Evolutionary conservation across 1,140 invertebrate genomes (phyloP), one percentile per base, ranked within the genome.

Genomic region (Drosophila cardini): DNA sequence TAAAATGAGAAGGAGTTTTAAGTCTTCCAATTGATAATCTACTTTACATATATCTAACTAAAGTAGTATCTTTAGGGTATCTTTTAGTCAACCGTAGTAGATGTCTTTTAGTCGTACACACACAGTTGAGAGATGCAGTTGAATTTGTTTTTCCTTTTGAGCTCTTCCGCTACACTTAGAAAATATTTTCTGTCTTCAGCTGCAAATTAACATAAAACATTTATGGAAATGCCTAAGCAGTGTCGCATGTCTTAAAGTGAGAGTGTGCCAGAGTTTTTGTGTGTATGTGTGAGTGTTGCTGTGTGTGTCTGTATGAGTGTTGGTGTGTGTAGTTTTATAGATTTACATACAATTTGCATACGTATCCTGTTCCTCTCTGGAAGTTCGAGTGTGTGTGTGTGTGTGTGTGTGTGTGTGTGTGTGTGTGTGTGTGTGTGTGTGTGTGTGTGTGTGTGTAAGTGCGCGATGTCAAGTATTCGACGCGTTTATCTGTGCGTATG

Each of bases 401-500:
- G 21, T 3, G 21, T 61, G 18, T 30, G 5, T 34, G 32, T 43
- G 30, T n/a, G n/a, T n/a, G n/a, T n/a, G n/a, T n/a, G n/a, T n/a
- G n/a, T n/a, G n/a, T n/a, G n/a, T n/a, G n/a, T n/a, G n/a, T n/a
- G n/a, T n/a, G n/a, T 55, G 30, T 42, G 48, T 34, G 40, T 15
- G 13, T 13, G 60, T 9, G 30, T 26, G 15, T 8, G 38, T 38
- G 7, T 52, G 4, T 30, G 34, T 50, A 26, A 53, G 62, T 64
- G 45, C 61, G 72, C 57, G 67, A 72, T 80, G 73, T 69, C 68
- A 81, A 46, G 26, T 32, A 53, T 13, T 53, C 46, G 53, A 48
- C 73, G 81, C 74, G 78, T 86, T 78, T 86, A 86, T 86, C 83
- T 78, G 68, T 86, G 83, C 82, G 83, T 86, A 87, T 86, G 82